A percentile compares a stretch with the other conserved stretches of the same genome.
Evolutionary conservation across 2,888 invertebrate species (phyloP).

Genomic region (Portevinia maculata): DNA sequence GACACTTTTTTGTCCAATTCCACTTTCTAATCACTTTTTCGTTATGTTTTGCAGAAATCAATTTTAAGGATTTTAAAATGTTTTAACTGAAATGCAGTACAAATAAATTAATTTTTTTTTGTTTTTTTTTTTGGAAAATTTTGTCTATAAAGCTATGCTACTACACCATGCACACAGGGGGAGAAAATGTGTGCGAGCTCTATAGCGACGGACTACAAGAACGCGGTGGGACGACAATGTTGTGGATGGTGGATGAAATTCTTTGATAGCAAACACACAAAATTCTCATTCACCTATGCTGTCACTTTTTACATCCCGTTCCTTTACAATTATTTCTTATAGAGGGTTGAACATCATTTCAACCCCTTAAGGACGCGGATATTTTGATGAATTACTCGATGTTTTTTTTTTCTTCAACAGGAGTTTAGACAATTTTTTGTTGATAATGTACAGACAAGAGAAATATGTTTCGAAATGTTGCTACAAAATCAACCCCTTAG

Average conservation of each 20-base stretch:
- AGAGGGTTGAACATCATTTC: constrained; percentile 24
- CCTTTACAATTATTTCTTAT: constrained; percentile 6
- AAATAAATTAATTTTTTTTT: constrained; percentile 1
- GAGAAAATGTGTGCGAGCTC: constrained; percentile 46
- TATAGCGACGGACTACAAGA: constrained; percentile 37
- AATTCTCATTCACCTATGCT: constrained; percentile 3
- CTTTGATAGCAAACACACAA: constrained; percentile 27
- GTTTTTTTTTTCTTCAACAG: background rate
- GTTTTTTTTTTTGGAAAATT: constrained; percentile 30
- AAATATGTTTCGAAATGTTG: constrained; percentile 50
- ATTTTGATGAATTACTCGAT: constrained; percentile 38
- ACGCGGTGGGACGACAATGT: constrained; percentile 36
- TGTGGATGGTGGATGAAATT: constrained; percentile 53
- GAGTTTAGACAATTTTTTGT: constrained; percentile 32
- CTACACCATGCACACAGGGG: constrained; percentile 34
- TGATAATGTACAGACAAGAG: constrained; percentile 16
- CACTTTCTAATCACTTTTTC: constrained; percentile 36
- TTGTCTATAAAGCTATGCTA: constrained; percentile 8
- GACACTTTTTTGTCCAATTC: constrained; percentile 40
- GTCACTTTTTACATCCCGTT: background rate
- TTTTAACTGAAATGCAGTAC: background rate
- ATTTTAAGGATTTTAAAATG: background rate
- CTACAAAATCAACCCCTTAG: constrained; percentile 46
- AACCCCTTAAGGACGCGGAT: constrained; percentile 21
- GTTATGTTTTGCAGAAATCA: background rate